phyloP scores from a whole-genome alignment of 2,888 invertebrate genomes.

The Ctena decussata region DNA sequence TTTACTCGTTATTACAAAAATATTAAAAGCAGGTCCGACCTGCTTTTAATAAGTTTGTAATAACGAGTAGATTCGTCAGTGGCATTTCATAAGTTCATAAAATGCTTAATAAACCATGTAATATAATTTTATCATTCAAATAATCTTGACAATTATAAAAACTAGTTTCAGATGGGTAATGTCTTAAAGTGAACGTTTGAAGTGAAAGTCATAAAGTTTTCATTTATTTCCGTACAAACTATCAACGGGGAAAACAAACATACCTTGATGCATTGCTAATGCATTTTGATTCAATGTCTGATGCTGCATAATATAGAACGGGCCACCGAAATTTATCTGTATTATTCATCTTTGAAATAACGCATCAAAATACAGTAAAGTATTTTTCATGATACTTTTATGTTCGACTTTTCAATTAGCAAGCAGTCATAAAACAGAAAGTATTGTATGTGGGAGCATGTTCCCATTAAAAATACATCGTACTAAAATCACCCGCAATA shows the following conservation, averaged over 20 bases:
- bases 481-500: no score
- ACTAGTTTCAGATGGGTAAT: no score
- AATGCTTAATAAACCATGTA: no score
- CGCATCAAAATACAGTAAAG: background rate
- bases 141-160: no score
- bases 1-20: no score
- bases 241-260: background rate
- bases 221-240: background rate
- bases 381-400: background rate
- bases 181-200: background rate
- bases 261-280: background rate
- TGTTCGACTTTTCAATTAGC: background rate
- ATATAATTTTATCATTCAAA: no score
- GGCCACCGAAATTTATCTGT: background rate
- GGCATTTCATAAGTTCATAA: no score
- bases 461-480: background rate
- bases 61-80: no score
- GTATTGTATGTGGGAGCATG: background rate
- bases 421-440: background rate
- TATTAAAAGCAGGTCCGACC: no score
- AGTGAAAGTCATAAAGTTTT: background rate
- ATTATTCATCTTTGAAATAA: slow-evolving; percentile 7
- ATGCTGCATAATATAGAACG: background rate
- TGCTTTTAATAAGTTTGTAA: no score
- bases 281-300: background rate